Conservation (phyloP, 2,888 invertebrate species). For the Acleris sparsana region DNA sequence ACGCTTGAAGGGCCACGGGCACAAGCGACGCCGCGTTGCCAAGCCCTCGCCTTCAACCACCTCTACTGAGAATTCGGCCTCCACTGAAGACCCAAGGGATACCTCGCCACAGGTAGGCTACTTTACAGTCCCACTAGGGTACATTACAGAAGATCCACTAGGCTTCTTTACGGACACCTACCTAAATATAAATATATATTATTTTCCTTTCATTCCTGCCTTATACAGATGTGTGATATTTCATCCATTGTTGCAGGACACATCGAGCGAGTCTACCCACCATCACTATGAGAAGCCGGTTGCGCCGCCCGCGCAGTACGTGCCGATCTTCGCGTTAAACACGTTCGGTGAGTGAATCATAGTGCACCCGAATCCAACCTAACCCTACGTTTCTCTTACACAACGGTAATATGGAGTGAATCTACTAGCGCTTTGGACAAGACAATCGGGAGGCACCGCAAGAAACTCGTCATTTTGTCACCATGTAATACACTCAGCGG, state of each 20-base stretch:
- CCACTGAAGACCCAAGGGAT: slow-evolving; percentile 56
- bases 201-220: too few relatives aligned
- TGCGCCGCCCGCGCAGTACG: slow-evolving; percentile 69
- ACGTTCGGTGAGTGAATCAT: slow-evolving; percentile 85
- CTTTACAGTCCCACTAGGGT: slow-evolving; percentile 38
- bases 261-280: slow-evolving; percentile 71
- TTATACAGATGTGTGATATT: neutral
- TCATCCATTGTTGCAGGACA: slow-evolving; percentile 56
- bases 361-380: neutral
- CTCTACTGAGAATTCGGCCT: slow-evolving; percentile 54
- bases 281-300: slow-evolving; percentile 68
- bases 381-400: too few relatives aligned
- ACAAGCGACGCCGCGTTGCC: slow-evolving; percentile 65
- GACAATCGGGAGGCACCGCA: too few relatives aligned
- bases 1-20: slow-evolving; percentile 55
- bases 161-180: neutral
- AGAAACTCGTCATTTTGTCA: too few relatives aligned
- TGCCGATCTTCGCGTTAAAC: slow-evolving; percentile 95
- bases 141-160: slow-evolving; percentile 38
- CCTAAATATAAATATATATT: too few relatives aligned
- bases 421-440: too few relatives aligned
- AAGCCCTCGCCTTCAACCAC: slow-evolving; percentile 49
- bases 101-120: slow-evolving; percentile 68
- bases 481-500: too few relatives aligned
- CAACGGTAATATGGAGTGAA: too few relatives aligned